phyloP scores from a whole-genome alignment of 2,797 vertebrate species.

The Gouania willdenowi region DNA sequence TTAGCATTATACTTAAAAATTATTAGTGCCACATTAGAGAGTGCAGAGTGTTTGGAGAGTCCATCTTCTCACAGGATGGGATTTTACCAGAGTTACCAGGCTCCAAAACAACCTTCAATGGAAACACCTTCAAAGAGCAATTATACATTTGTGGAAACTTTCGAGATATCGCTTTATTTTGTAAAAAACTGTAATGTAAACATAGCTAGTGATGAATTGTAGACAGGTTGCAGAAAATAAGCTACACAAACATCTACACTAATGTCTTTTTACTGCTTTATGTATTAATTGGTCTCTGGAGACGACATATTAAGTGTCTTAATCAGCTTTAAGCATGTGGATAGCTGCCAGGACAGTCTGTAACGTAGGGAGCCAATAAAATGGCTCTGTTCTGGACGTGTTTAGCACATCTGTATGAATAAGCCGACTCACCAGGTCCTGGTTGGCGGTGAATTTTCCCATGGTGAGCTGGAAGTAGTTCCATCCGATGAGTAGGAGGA shows the following conservation, averaged over 20 bases:
- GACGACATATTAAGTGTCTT: constrained; percentile 11
- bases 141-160: too few relatives aligned
- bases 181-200: constrained; percentile 7
- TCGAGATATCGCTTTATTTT: constrained; percentile 11
- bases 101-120: too few relatives aligned
- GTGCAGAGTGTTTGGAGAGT: too few relatives aligned
- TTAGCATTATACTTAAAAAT: too few relatives aligned
- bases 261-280: constrained; percentile 8
- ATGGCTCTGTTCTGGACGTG: too few relatives aligned
- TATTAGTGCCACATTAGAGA: too few relatives aligned
- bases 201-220: constrained; percentile 22
- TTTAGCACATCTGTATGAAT: constrained; percentile 2
- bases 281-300: constrained; percentile 33
- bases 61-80: too few relatives aligned
- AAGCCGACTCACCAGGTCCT: constrained; percentile 85
- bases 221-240: constrained; percentile 20
- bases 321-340: constrained; percentile 13
- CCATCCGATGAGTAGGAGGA: constrained; percentile 87
- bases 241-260: constrained; percentile 18
- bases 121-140: too few relatives aligned
- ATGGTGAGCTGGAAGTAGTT: constrained; percentile 81
- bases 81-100: too few relatives aligned
- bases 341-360: constrained; percentile 5
- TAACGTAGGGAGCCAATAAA: neutral
- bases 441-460: constrained; percentile 75